A percentile compares a stretch with the other conserved stretches of the same genome.
Conservation (phyloP, 2,113 vertebrate genomes). For the Aramus guarauna region DNA sequence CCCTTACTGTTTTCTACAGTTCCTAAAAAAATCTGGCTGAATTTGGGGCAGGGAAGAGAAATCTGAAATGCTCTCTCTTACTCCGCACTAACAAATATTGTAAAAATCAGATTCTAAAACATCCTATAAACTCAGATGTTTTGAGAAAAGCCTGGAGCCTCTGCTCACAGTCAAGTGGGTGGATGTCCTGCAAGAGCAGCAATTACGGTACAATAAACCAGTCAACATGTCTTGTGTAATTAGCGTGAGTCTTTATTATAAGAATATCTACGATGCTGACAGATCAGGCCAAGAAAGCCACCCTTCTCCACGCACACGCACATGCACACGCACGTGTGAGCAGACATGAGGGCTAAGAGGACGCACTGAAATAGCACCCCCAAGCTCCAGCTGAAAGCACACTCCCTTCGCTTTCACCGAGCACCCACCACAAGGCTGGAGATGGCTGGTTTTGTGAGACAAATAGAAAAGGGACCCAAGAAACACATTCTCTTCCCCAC, state of each 20-base stretch:
- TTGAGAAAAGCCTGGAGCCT: slow-evolving; percentile 18
- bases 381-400: neutral
- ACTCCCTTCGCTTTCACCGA: neutral
- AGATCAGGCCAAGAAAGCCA: neutral
- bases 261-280: neutral
- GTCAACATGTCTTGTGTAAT: slow-evolving; percentile 20
- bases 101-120: neutral
- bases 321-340: neutral
- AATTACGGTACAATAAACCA: slow-evolving; percentile 8
- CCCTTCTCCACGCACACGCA: neutral
- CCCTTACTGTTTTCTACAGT: neutral
- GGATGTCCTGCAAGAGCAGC: slow-evolving; percentile 41
- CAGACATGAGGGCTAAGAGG: neutral
- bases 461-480: neutral
- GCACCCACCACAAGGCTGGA: neutral
- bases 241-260: neutral
- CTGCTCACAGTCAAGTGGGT: neutral
- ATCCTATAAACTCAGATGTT: neutral
- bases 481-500: neutral
- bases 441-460: neutral
- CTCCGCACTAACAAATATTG: neutral
- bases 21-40: neutral
- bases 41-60: neutral
- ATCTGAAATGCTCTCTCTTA: neutral
- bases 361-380: neutral